Conservation (phyloP, 2,113 vertebrate genomes). For the Tauraco erythrolophus region DNA sequence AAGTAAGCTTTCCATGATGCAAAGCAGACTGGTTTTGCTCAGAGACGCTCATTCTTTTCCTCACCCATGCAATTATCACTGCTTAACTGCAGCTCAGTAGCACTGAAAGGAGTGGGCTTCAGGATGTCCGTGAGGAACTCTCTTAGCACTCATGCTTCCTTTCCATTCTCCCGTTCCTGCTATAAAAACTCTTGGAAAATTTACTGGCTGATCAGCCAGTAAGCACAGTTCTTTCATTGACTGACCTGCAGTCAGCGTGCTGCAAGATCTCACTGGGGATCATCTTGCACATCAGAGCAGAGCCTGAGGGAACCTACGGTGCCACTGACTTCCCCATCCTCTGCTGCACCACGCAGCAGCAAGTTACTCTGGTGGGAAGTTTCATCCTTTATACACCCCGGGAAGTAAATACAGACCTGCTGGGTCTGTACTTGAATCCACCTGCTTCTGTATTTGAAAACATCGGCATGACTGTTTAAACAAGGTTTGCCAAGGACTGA, state of each 20-base stretch:
- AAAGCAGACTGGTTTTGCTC: neutral
- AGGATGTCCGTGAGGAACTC: neutral
- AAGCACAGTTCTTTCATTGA: neutral
- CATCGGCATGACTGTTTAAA: neutral
- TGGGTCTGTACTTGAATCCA: neutral
- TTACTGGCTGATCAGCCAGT: neutral
- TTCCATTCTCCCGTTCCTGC: neutral
- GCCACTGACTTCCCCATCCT: neutral
- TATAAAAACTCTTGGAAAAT: neutral
- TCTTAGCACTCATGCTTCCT: accelerated
- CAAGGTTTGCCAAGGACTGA: neutral
- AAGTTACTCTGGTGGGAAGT: neutral
- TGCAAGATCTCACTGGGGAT: accelerated
- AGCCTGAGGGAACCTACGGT: accelerated
- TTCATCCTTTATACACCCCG: neutral
- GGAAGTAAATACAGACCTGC: neutral
- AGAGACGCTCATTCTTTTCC: neutral
- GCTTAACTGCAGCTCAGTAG: neutral
- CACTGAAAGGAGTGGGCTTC: neutral
- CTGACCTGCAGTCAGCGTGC: neutral
- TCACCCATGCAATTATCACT: neutral
- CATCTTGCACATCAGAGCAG: neutral
- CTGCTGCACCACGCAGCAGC: accelerated
- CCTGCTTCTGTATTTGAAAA: neutral
- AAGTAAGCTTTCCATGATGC: neutral